Base-by-base conservation (phyloP, 2,113 vertebrate species). In the Tautogolabrus adspersus region DNA sequence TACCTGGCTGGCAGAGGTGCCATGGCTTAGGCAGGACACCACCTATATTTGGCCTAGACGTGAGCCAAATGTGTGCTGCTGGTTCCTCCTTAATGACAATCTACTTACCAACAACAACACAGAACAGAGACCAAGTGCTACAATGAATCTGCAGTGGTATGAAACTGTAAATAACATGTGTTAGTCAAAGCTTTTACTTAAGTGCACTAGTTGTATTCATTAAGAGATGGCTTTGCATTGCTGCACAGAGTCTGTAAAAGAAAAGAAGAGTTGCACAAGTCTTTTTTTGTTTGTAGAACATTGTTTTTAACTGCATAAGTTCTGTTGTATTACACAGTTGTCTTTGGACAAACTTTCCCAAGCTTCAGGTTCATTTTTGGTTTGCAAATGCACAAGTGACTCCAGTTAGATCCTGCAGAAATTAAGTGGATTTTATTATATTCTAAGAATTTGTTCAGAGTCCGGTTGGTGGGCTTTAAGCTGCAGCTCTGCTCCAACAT, bases 1-100 rank as follows among this genome's bases (percentile, higher is more conserved):
- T 66, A 72, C 76, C 81, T 81, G 77, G 72, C 81, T 81, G 77
- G 72, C 21, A 49, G 46, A 22, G 15, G 34, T 51, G 19, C 44
- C 62, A 26, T 9, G 30, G 55, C 57, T n/a, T 52, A 76, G 66
- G 26, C 26, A 26, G 26, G 34, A 44, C 83, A 73, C 19, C 73
- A 62, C 75, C 81, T 73, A 23, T n/a, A 30, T 68, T 68, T 61
- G 72, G 76, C 55, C 10, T 3, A 1, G n/a, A 66, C 52, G 55
- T 10, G n/a, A 38, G 65, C 40, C 49, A 51, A 9, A 12, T n/a
- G 52, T 58, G 52, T 46, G 47, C 63, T 68, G 40, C 26, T 49
- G 66, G 72, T 51, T 18, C 10, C 38, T 80, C 47, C 47, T 84
- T 23, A 11, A 79, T 9, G 23, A 21, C 73, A 66, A 75, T 63